Conservation (phyloP, 2,888 invertebrate species). For the Alsophila aescularia region DNA sequence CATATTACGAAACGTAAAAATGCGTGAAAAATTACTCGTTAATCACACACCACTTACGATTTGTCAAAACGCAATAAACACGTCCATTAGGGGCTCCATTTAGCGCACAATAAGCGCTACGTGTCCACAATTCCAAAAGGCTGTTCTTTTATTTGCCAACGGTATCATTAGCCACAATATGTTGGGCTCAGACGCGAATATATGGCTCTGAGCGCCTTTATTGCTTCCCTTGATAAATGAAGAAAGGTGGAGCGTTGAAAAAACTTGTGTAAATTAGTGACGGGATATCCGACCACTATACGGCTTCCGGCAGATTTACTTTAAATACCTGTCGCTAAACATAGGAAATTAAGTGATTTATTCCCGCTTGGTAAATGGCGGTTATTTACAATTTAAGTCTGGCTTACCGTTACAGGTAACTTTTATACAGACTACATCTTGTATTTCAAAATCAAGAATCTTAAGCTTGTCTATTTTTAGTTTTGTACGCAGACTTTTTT, state of each 20-base stretch:
- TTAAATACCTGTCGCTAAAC: neutral
- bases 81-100: slow-evolving; percentile 45
- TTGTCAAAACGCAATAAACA: slow-evolving; percentile 54
- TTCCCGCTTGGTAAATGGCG: neutral
- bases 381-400: no score
- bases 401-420: no score
- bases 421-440: no score
- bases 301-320: neutral
- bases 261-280: slow-evolving; percentile 29
- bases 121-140: slow-evolving; percentile 58
- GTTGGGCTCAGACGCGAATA: slow-evolving; percentile 57
- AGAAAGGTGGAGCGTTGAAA: slow-evolving; percentile 50
- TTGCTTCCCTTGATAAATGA: slow-evolving; percentile 69
- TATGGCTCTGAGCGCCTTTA: slow-evolving; percentile 62
- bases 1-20: neutral
- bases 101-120: slow-evolving; percentile 43
- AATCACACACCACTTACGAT: slow-evolving; percentile 33
- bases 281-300: slow-evolving; percentile 4
- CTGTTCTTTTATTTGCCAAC: slow-evolving; percentile 61
- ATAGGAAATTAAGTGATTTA: neutral
- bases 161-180: slow-evolving; percentile 66
- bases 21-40: neutral
- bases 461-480: no score
- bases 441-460: no score
- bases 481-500: no score